Conservation (phyloP, 1,140 invertebrate species). For the Pentalonia nigronervosa region DNA sequence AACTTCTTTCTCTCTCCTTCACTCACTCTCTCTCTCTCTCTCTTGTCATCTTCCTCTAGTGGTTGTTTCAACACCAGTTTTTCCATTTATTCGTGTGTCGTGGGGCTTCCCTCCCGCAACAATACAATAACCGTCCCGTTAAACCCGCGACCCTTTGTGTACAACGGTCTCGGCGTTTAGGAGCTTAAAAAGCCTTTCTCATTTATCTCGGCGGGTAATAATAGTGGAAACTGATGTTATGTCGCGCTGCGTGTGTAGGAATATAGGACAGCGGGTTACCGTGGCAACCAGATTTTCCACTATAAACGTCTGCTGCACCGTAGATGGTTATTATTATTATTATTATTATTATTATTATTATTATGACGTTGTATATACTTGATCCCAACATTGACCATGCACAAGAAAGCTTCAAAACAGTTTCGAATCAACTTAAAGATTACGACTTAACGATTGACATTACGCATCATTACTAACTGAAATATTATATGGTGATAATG, state of each 20-base stretch:
- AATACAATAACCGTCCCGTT: conserved; percentile 1
- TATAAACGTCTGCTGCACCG: conserved; percentile 28
- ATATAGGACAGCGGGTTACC: conserved; percentile 30
- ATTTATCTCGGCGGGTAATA: conserved; percentile 57
- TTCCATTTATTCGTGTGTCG: not conserved
- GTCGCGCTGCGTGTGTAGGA: conserved; percentile 36
- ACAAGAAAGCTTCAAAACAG: not conserved
- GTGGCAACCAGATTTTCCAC: conserved; percentile 52
- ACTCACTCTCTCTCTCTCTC: not conserved
- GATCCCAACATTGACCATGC: not conserved
- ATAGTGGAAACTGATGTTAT: conserved; percentile 56
- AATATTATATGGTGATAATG: not conserved
- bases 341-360: not conserved
- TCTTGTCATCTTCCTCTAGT: not conserved
- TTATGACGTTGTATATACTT: conserved; percentile 39
- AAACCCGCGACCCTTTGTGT: conserved; percentile 44
- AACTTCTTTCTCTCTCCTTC: not conserved
- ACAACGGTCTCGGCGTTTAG: conserved; percentile 30
- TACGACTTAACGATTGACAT: not conserved
- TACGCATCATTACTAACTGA: not conserved
- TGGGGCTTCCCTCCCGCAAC: not conserved
- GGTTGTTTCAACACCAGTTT: conserved; percentile 30
- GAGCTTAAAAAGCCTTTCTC: conserved; percentile 56
- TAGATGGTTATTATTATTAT: conserved; percentile 9
- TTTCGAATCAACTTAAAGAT: not conserved